These are phyloP conservation scores for Salpingus planirostris DNA, from an alignment of 2,888 invertebrate genomes.

Conservation along the genomic window DNA sequence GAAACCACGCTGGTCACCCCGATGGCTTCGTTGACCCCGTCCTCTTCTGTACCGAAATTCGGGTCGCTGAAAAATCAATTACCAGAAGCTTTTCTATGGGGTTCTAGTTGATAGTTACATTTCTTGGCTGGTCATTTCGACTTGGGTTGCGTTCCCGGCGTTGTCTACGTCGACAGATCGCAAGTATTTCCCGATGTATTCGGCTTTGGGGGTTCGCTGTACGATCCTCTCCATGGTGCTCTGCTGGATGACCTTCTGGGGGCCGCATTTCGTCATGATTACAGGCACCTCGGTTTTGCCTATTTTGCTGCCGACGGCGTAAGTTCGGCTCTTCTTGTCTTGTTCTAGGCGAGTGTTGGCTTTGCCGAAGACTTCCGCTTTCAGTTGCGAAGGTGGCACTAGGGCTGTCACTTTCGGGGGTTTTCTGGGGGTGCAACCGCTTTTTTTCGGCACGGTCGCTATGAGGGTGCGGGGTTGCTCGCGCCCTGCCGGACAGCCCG, in stretches of 20 bases:
- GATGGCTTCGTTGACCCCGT: constrained; percentile 14
- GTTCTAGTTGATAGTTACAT: constrained; percentile 28
- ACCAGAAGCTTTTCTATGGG: too few relatives aligned
- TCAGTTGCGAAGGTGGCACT: constrained; percentile 6
- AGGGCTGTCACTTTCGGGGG: too few relatives aligned
- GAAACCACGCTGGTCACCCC: constrained; percentile 18
- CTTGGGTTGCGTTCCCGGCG: constrained; percentile 17
- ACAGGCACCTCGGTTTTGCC: too few relatives aligned
- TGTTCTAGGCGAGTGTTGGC: constrained; percentile 1
- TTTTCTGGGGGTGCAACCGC: too few relatives aligned
- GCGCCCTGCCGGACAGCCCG: too few relatives aligned
- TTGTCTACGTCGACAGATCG: constrained; percentile 20
- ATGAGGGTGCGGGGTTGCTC: too few relatives aligned
- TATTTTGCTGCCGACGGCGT: too few relatives aligned
- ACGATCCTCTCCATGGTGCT: constrained; percentile 27
- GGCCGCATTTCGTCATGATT: not conserved
- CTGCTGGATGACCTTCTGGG: constrained; percentile 25
- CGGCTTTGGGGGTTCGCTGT: constrained; percentile 25
- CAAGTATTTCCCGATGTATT: constrained; percentile 23
- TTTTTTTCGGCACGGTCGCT: too few relatives aligned
- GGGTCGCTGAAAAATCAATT: constrained; percentile 17
- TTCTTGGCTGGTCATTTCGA: constrained; percentile 26
- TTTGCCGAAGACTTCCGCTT: constrained; percentile 5
- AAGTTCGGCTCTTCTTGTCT: too few relatives aligned
- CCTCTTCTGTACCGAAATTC: constrained; percentile 12